Conservation (phyloP, 1,140 invertebrate species). For the Prorops nasuta region DNA sequence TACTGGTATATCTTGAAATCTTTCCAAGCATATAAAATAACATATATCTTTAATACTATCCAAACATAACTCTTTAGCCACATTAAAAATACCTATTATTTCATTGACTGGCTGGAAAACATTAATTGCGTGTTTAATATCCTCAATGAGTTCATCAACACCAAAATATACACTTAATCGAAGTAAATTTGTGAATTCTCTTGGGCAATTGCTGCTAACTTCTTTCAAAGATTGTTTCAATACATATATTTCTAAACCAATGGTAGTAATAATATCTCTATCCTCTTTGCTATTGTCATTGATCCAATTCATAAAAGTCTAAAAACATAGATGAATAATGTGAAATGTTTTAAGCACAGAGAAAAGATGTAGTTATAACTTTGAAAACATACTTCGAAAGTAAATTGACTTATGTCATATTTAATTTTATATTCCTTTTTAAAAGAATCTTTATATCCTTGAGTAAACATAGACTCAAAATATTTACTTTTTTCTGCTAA, state of each 20-base stretch:
- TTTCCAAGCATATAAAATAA: conserved; percentile 29
- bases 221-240: conserved; percentile 21
- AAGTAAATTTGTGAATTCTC: conserved; percentile 21
- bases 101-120: conserved; percentile 15
- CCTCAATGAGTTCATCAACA: conserved; percentile 23
- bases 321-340: conserved; percentile 1
- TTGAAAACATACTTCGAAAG: conserved; percentile 26
- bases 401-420: conserved; percentile 20
- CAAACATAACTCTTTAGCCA: conserved; percentile 26
- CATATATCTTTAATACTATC: conserved; percentile 22
- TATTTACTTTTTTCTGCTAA: too few relatives aligned
- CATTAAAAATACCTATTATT: conserved; percentile 27
- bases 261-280: neutral
- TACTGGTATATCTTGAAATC: conserved; percentile 28
- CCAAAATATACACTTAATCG: conserved; percentile 27
- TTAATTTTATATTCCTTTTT: conserved; percentile 26
- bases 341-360: too few relatives aligned
- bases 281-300: conserved; percentile 2
- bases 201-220: conserved; percentile 11
- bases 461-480: conserved; percentile 27
- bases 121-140: conserved; percentile 24
- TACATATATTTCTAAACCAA: too few relatives aligned
- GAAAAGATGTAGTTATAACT: too few relatives aligned
- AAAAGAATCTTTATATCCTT: conserved; percentile 22
- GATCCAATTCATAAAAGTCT: conserved; percentile 36